Evolutionary conservation across 1,140 invertebrate species (phyloP).

Genomic region (Myzus persicae): DNA sequence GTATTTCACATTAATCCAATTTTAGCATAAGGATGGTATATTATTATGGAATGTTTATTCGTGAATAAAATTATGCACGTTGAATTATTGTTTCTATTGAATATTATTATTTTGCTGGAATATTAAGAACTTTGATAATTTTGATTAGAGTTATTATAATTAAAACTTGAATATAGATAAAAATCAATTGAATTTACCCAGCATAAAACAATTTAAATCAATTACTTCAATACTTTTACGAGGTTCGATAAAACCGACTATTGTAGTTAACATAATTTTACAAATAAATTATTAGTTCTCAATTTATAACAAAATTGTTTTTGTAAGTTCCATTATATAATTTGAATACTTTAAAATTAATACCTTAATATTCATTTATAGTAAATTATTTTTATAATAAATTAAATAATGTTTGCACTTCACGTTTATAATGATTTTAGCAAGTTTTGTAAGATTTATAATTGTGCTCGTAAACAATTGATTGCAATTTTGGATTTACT

Average conservation of each 20-base stretch:
- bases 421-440: neutral
- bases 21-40: neutral
- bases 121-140: neutral
- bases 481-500: constrained; percentile 2
- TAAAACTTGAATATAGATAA: neutral
- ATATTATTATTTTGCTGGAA: neutral
- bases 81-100: neutral
- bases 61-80: neutral
- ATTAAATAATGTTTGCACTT: neutral
- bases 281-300: neutral
- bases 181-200: neutral
- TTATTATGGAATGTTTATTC: constrained; percentile 10
- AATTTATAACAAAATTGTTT: neutral
- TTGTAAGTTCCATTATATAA: neutral
- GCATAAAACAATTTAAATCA: neutral
- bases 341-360: neutral
- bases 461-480: constrained; percentile 1
- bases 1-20: neutral
- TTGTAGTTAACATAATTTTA: neutral
- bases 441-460: neutral
- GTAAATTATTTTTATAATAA: neutral
- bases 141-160: neutral
- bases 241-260: neutral
- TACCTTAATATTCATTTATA: neutral
- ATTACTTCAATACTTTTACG: neutral